Evolutionary conservation across 2,888 invertebrate genomes (phyloP), one percentile per base, ranked within the genome.

Genomic region (Volucella inflata): DNA sequence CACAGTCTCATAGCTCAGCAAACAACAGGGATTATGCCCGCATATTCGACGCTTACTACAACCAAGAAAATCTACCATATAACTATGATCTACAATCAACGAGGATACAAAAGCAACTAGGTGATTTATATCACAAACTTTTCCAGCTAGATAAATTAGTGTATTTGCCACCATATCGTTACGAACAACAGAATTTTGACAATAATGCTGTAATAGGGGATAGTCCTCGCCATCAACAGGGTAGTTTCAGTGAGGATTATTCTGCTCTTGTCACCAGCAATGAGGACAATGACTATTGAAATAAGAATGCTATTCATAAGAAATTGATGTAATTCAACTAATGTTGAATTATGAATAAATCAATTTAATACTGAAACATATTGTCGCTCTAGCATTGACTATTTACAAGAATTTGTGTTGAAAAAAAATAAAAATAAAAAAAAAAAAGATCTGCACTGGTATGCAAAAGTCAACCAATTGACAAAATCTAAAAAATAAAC

Each of bases 61-160:
- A 67, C 16, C 36, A 42, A 3, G 10, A 36, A 44, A 64, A 9
- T n/a, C 46, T 55, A 30, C 72, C 36, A 17, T 53, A 59, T 2
- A 30, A 44, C 11, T 67, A 75, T 67, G 64, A 71, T 38, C 51
- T 75, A 12, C 70, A 71, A 9, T 48, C 55, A 46, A 48, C 48
- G 55, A 60, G 64, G 44, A 71, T 60, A 14, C 57, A 80, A 11
- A 44, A 59, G 10, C 75, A 80, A 44, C 14, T 76, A 44, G 75
- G 17, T 17, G 80, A 71, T 17, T 50, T 84, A 0, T 76, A 71
- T 50, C 38, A 71, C 9, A 76, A 71, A 60, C n/a, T 84, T 12
- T 68, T 65, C 65, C 74, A 74, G 48, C 62, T 78, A 50, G 72
- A 72, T 67, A 67, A 62, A 8, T 2, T 65, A 16, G 17, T 46